Evolutionary conservation across 2,113 vertebrate genomes (phyloP).

Genomic region (Lucifuga dentata): DNA sequence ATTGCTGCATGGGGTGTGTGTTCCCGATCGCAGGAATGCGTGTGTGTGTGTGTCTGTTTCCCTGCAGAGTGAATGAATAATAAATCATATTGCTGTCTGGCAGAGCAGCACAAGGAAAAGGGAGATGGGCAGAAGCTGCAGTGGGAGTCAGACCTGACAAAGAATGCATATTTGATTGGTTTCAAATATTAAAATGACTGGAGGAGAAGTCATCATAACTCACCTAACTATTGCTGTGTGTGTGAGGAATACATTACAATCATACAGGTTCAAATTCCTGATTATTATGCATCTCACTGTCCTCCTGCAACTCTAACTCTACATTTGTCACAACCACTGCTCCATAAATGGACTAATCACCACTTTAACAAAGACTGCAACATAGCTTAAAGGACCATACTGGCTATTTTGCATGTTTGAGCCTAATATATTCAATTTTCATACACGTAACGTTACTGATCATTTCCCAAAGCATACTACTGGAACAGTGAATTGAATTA

Average conservation of each 20-base stretch:
- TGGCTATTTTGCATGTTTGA: no score
- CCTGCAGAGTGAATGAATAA: constrained; percentile 64
- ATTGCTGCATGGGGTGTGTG: background rate
- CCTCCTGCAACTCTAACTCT: no score
- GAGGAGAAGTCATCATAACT: constrained; percentile 12
- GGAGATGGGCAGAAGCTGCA: constrained; percentile 40
- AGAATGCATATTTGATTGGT: constrained; percentile 57
- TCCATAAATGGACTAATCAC: background rate
- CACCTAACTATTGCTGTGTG: constrained; percentile 14
- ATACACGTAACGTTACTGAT: no score
- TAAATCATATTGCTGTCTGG: constrained; percentile 53
- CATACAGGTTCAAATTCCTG: background rate
- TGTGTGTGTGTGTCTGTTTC: constrained; percentile 36
- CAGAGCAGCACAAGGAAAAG: constrained; percentile 35
- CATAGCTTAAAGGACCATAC: no score
- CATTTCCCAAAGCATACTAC: no score
- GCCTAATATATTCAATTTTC: no score
- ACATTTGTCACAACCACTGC: background rate
- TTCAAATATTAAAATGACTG: constrained; percentile 55
- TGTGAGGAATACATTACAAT: background rate
- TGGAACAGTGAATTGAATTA: no score
- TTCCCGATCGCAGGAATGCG: constrained; percentile 11
- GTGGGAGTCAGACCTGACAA: constrained; percentile 43
- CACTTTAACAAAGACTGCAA: no score
- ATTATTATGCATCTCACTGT: background rate